phyloP scores from a whole-genome alignment of 2,888 invertebrate genomes.

The Xestia rhomboidea region DNA sequence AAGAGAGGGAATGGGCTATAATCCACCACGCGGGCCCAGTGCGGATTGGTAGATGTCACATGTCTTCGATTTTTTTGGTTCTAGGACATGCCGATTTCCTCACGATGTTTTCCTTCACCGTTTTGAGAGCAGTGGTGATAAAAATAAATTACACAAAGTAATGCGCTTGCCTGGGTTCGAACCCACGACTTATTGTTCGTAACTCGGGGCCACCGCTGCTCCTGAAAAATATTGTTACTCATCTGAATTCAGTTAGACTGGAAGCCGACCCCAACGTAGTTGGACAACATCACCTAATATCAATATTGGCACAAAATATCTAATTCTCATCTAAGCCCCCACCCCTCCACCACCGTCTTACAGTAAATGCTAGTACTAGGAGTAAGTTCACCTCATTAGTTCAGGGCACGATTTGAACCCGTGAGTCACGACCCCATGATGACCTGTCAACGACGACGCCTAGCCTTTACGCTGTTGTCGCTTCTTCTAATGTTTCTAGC shows the following conservation, averaged over 20 bases:
- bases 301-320: conserved; percentile 9
- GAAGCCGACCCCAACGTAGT: background rate
- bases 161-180: too few species aligned
- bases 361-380: conserved; percentile 5
- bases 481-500: conserved; percentile 11
- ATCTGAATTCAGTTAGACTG: background rate
- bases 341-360: background rate
- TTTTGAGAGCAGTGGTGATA: too few species aligned
- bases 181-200: too few species aligned
- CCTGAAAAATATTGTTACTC: background rate
- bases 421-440: conserved; percentile 45
- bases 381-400: conserved; percentile 53
- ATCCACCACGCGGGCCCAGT: too few species aligned
- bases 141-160: too few species aligned
- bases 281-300: background rate
- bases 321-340: background rate
- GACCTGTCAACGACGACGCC: conserved; percentile 54
- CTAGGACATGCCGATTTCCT: too few species aligned
- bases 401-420: conserved; percentile 53
- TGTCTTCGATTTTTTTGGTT: too few species aligned
- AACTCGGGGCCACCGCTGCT: too few species aligned
- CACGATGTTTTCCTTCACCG: too few species aligned
- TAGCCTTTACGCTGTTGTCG: conserved; percentile 19
- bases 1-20: too few species aligned
- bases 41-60: too few species aligned